A percentile compares a stretch with the other conserved stretches of the same genome.
Conservation (phyloP, 1,140 invertebrate genomes). For the Monomorium pharaonis region DNA sequence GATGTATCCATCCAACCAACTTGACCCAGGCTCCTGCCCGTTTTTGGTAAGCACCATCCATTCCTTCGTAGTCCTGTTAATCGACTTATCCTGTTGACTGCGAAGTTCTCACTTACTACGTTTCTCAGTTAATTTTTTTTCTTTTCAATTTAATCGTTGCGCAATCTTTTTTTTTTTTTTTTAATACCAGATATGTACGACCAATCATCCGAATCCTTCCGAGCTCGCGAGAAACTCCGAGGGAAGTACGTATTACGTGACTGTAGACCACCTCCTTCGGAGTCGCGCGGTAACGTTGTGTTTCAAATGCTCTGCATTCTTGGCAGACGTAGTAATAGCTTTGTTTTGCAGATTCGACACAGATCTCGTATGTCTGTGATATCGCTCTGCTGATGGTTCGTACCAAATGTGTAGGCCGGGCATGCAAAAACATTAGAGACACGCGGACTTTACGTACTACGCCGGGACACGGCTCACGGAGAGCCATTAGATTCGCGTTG, state of each 20-base stretch:
- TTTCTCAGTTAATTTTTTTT: constrained; percentile 52
- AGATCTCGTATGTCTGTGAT: constrained; percentile 12
- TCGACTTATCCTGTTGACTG: constrained; percentile 82
- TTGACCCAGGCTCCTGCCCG: constrained; percentile 85
- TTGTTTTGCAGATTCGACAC: constrained; percentile 31
- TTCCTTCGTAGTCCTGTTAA: constrained; percentile 85
- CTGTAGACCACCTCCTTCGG: background rate
- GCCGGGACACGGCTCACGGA: constrained; percentile 30
- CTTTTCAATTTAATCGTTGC: constrained; percentile 3
- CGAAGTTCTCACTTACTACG: constrained; percentile 48
- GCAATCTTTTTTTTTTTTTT: constrained; percentile 39
- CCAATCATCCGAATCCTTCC: constrained; percentile 53
- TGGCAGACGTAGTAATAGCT: background rate
- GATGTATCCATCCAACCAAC: constrained; percentile 85
- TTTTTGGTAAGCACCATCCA: constrained; percentile 85
- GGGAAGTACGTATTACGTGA: background rate
- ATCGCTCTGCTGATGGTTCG: constrained; percentile 21
- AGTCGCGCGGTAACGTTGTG: background rate
- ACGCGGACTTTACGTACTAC: constrained; percentile 4
- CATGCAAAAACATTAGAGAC: constrained; percentile 12
- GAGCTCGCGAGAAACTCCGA: constrained; percentile 27
- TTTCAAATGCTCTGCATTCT: background rate
- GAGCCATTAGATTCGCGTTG: constrained; percentile 34
- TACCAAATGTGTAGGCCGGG: constrained; percentile 21
- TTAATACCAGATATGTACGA: constrained; percentile 50